Base-by-base conservation (phyloP, 37 sponge, comb jelly and placozoan species). In the Axinella damicornis region DNA sequence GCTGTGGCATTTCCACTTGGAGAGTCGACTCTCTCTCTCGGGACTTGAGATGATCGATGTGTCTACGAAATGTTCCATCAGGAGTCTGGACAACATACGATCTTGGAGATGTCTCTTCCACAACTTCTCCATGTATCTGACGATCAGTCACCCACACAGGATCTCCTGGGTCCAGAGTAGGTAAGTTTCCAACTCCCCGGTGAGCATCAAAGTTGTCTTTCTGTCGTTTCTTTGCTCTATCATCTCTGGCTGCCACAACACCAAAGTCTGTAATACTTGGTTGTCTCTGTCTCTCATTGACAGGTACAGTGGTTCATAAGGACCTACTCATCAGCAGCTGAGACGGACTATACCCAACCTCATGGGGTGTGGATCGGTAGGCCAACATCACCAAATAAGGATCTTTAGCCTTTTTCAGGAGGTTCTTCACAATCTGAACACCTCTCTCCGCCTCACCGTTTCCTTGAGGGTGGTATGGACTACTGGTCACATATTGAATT, bases 401-500 rank as follows among this genome's bases (percentile, higher is more conserved):
- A 71, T 81, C 88, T 27, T n/a, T 38, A 24, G 58, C 21, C 65
- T 87, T 87, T 32, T 59, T 52, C 14, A 87, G 64, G 36, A 87
- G 37, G 31, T 15, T 27, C 66, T 87, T 87, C 68, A 82, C 65
- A 33, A 80, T 70, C 46, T 55, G 52, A 17, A 85, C 86, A 36
- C 64, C 74, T 60, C 82, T 69, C 65, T 85, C 79, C 5, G 71
- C 87, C 41, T 85, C 71, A 31, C 87, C 87, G 36, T 85, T 85
- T 28, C 70, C 61, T 69, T 85, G 74, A 46, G 88, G 41, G 38
- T 73, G 83, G 4, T 33, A 34, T 79, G 89, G 83, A 67, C 89
- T 88, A 35, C 83, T 82, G 57, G 89, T 76, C 19, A 75, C 73
- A 30, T 88, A 83, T 20, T 37, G 11, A 40, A 88, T 74, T 73